These are phyloP conservation scores for Agriopis marginaria DNA, from an alignment of 2,888 invertebrate genomes.

Conservation along the genomic window DNA sequence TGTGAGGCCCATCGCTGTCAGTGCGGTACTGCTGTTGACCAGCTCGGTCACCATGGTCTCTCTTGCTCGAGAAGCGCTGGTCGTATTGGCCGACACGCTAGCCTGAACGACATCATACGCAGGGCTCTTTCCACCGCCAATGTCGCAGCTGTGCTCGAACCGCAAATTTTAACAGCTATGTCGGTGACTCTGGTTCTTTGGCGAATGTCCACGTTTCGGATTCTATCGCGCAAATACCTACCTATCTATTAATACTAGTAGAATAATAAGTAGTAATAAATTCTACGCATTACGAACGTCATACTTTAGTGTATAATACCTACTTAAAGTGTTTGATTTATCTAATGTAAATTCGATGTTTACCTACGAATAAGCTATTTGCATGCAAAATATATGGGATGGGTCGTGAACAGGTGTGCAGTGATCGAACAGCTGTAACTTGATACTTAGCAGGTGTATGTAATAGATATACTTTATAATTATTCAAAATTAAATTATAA, in stretches of 20 bases:
- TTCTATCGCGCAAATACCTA: too few species aligned
- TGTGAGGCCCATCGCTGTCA: too few species aligned
- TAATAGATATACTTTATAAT: constrained; percentile 46
- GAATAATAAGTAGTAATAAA: constrained; percentile 6
- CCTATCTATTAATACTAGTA: background rate
- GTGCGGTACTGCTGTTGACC: too few species aligned
- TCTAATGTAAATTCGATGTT: constrained; percentile 39
- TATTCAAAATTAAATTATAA: constrained; percentile 30
- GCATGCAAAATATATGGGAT: constrained; percentile 49
- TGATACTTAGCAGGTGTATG: constrained; percentile 68
- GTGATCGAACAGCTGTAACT: constrained; percentile 62
- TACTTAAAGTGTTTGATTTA: constrained; percentile 18
- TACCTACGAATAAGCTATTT: constrained; percentile 39
- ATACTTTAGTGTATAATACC: background rate
- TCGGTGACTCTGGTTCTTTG: too few species aligned
- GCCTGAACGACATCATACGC: too few species aligned
- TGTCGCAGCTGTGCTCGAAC: too few species aligned
- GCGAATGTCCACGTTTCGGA: too few species aligned
- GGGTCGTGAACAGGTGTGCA: constrained; percentile 64
- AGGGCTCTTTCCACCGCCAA: too few species aligned
- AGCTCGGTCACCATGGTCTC: too few species aligned
- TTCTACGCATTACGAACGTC: constrained; percentile 11
- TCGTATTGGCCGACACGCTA: too few species aligned
- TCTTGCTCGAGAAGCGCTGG: too few species aligned
- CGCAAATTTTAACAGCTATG: too few species aligned